phyloP scores from a whole-genome alignment of 2,888 invertebrate species.

The Orthosia gracilis region DNA sequence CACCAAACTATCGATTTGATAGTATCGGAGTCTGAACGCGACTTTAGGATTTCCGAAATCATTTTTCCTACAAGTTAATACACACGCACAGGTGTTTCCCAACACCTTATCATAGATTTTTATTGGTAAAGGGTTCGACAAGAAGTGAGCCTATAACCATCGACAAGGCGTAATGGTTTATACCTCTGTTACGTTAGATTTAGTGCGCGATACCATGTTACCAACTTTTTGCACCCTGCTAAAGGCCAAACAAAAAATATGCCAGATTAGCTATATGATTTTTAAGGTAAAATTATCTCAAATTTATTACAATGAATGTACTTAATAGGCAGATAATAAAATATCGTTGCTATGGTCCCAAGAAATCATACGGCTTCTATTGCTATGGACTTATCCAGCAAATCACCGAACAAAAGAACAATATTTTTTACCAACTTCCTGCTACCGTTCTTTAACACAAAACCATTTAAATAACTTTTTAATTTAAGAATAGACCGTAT shows the following conservation, averaged over 20 bases:
- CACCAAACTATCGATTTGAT: not conserved
- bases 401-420: conserved; percentile 19
- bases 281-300: not conserved
- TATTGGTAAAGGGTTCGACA: conserved; percentile 74
- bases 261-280: not conserved
- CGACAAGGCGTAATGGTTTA: conserved; percentile 66
- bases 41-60: conserved; percentile 6
- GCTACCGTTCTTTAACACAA: conserved; percentile 17
- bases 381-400: not conserved
- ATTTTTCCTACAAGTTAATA: conserved; percentile 39
- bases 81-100: conserved; percentile 69
- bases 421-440: conserved; percentile 28
- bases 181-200: conserved; percentile 55
- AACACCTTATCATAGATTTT: conserved; percentile 71
- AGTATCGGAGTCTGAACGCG: conserved; percentile 5
- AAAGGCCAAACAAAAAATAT: not conserved
- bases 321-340: not conserved
- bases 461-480: conserved; percentile 42
- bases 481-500: conserved; percentile 66
- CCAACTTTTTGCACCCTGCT: conserved; percentile 2
- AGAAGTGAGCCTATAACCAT: conserved; percentile 69
- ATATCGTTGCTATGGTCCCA: conserved; percentile 9
- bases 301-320: not conserved
- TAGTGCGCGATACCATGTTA: conserved; percentile 45
- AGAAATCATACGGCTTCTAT: conserved; percentile 20